These are phyloP conservation scores for Chauna torquata DNA, from an alignment of 2,113 vertebrate genomes.

Conservation along the genomic window DNA sequence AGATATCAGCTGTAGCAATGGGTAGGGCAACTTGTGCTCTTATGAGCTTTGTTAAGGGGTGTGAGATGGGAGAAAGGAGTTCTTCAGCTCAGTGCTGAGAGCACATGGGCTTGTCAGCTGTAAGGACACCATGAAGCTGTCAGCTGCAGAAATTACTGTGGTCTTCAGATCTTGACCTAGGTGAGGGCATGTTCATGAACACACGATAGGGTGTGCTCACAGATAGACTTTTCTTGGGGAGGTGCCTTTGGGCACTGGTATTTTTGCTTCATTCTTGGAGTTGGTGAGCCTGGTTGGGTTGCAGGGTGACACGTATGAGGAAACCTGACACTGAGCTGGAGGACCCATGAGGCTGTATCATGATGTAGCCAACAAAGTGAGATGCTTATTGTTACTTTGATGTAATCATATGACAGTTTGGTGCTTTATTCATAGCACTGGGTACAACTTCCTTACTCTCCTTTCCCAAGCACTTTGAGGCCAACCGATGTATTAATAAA, in stretches of 20 bases:
- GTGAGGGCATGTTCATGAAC: background rate
- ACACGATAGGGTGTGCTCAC: background rate
- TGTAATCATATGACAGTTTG: slow-evolving; percentile 36
- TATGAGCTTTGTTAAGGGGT: background rate
- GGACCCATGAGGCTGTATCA: background rate
- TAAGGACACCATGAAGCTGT: background rate
- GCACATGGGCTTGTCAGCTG: background rate
- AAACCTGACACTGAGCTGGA: background rate
- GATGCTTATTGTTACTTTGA: slow-evolving; percentile 56
- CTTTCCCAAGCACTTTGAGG: slow-evolving; percentile 52
- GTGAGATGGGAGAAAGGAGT: background rate
- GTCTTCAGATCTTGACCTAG: background rate
- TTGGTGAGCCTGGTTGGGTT: background rate
- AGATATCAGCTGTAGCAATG: background rate
- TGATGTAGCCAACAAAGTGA: slow-evolving; percentile 6
- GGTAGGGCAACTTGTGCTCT: background rate
- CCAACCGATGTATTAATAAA: slow-evolving; percentile 64
- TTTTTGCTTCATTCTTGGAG: background rate
- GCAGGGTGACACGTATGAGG: slow-evolving; percentile 1
- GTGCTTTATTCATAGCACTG: slow-evolving; percentile 60
- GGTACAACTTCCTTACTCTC: slow-evolving; percentile 47
- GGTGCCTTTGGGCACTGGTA: background rate
- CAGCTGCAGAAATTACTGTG: background rate
- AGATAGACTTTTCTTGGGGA: background rate
- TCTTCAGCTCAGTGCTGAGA: background rate